A percentile compares a stretch with the other conserved stretches of the same genome.
These are phyloP conservation scores for Chiloscyllium punctatum DNA, from an alignment of 2,797 vertebrate genomes.

Conservation along the genomic window DNA sequence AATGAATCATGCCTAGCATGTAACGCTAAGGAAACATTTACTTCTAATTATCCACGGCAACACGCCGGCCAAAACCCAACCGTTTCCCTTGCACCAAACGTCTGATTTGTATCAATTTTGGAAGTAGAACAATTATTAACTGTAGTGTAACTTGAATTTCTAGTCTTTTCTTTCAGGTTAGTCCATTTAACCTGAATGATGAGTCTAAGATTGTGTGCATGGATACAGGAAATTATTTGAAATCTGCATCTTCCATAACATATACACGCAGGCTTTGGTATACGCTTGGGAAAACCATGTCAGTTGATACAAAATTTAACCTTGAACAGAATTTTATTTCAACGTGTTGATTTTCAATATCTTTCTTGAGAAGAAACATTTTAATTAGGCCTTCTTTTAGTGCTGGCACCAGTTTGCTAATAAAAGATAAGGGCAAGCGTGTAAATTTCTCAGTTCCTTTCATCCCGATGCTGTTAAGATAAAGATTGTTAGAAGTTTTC, in stretches of 20 bases:
- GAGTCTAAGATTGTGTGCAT: not conserved
- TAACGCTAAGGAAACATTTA: conserved; percentile 37
- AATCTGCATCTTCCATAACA: not conserved
- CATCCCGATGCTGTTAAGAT: conserved; percentile 27
- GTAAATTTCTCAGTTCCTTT: conserved; percentile 25
- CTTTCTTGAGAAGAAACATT: not conserved
- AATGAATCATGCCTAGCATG: conserved; percentile 35
- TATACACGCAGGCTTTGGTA: not conserved
- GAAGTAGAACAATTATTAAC: not conserved
- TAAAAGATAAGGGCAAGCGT: conserved; percentile 36
- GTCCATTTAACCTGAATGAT: not conserved
- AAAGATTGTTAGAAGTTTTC: conserved; percentile 36
- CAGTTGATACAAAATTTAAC: not conserved
- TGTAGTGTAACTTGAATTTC: not conserved
- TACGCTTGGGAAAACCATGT: not conserved
- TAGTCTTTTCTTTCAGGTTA: not conserved
- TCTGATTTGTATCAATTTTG: conserved; percentile 9
- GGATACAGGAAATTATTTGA: not conserved
- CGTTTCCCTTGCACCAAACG: not conserved
- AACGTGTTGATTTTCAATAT: not conserved
- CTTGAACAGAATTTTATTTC: not conserved
- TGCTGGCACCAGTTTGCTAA: conserved; percentile 17
- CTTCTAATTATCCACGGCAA: conserved; percentile 35
- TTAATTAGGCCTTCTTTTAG: not conserved
- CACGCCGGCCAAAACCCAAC: conserved; percentile 10